Conservation (phyloP, 2,888 invertebrate genomes). For the Dryocosmus kuriphilus region DNA sequence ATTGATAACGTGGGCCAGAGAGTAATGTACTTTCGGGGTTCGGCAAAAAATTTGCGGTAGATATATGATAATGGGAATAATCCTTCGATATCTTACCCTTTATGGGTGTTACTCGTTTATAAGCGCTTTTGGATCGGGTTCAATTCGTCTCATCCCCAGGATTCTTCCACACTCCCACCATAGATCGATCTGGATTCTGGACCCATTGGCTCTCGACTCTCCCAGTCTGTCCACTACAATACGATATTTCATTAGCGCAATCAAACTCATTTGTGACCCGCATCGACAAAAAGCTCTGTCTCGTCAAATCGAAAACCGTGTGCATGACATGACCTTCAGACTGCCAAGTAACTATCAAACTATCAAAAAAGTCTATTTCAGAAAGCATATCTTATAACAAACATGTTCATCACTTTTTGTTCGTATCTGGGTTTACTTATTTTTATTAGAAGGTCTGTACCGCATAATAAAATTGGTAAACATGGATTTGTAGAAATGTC, state of each 20-base stretch:
- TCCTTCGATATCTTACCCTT: constrained; percentile 67
- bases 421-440: no score
- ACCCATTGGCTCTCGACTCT: constrained; percentile 52
- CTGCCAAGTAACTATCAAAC: no score
- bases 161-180: constrained; percentile 49
- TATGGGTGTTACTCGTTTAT: constrained; percentile 69
- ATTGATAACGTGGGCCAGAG: constrained; percentile 32
- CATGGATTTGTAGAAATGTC: no score
- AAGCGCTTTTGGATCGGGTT: constrained; percentile 70
- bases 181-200: constrained; percentile 46
- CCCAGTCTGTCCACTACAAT: constrained; percentile 56
- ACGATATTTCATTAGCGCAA: constrained; percentile 71
- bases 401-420: no score
- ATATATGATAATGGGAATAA: constrained; percentile 68
- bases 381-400: no score
- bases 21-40: constrained; percentile 25
- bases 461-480: no score
- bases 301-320: no score
- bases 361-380: no score
- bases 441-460: no score
- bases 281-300: neutral
- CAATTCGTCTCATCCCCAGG: constrained; percentile 62
- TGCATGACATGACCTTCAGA: no score
- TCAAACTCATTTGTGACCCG: constrained; percentile 58
- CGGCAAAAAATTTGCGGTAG: constrained; percentile 47